Base-by-base conservation (phyloP, 2,888 invertebrate genomes). In the Deladenus siricidicola region DNA sequence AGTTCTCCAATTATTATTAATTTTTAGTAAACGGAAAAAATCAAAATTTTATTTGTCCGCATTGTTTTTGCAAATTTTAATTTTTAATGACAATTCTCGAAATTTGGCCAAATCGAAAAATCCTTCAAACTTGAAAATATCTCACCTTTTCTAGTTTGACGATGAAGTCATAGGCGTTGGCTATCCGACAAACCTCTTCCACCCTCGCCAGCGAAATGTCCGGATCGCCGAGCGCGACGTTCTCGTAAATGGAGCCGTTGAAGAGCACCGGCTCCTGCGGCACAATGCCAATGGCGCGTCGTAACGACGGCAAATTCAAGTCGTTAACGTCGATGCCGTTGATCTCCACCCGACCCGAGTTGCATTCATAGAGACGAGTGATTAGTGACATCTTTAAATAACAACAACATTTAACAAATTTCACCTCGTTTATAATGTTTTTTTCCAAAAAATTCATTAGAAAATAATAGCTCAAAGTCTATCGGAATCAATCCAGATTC, bases 361-460 rank as follows among this genome's bases (percentile, higher is more conserved):
- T 81, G 0, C 86, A 86, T 77, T 89, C 89, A 78, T 92, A 77
- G 4, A 74, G 61, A 39, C 74, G 59, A 79, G 89, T 86, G 1
- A 91, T 80, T 29, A 91, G 82, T 74, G 89, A 87, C 58, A 91
- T 59, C 62, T 62, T 2, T n/a, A n/a, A n/a, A n/a, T n/a, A n/a
- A n/a, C n/a, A n/a, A n/a, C n/a, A n/a, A n/a, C n/a, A n/a, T n/a
- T n/a, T n/a, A n/a, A n/a, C n/a, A n/a, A n/a, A n/a, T n/a, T n/a
- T n/a, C n/a, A n/a, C n/a, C n/a, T n/a, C n/a, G n/a, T n/a, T n/a
- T n/a, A n/a, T n/a, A n/a, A n/a, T n/a, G n/a, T n/a, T n/a, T n/a
- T n/a, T n/a, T n/a, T n/a, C n/a, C n/a, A n/a, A n/a, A n/a, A n/a
- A n/a, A n/a, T n/a, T n/a, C n/a, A n/a, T n/a, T n/a, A n/a, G n/a